Percentiles rank a stretch among this genome's conserved stretches.
These are phyloP conservation scores for Oryzias celebensis DNA, from an alignment of 2,113 vertebrate genomes.

Conservation along the genomic window DNA sequence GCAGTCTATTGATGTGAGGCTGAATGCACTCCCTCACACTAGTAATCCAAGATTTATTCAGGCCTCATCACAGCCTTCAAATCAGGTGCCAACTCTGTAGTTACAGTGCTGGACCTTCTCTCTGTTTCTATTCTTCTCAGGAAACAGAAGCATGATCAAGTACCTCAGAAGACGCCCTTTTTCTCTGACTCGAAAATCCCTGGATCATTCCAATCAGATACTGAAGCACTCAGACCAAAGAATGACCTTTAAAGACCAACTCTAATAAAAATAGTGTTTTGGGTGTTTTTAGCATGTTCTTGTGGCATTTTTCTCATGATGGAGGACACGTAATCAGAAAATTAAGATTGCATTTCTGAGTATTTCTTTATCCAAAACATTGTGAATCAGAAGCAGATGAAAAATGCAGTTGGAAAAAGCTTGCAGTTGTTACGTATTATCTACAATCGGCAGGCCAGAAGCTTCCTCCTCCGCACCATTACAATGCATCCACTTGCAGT, in stretches of 20 bases:
- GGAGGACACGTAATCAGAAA: no score
- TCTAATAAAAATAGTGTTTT: neutral
- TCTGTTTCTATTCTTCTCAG: conserved; percentile 15
- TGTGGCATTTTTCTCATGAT: no score
- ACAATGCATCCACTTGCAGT: no score
- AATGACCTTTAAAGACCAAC: conserved; percentile 25
- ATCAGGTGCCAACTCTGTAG: conserved; percentile 52
- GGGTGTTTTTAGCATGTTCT: no score
- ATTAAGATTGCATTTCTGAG: no score
- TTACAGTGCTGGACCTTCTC: conserved; percentile 29
- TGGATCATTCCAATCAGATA: conserved; percentile 63
- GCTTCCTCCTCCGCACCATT: no score
- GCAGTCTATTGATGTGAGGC: conserved; percentile 63
- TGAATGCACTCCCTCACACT: conserved; percentile 66
- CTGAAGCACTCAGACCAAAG: conserved; percentile 38
- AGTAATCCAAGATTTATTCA: conserved; percentile 61
- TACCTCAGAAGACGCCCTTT: conserved; percentile 45
- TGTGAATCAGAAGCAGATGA: no score
- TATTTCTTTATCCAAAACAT: no score
- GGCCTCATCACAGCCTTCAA: conserved; percentile 40
- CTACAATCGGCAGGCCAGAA: no score
- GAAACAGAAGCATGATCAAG: conserved; percentile 25
- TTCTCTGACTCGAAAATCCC: conserved; percentile 27
- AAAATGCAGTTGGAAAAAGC: no score
- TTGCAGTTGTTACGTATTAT: no score